Evolutionary conservation across 1,140 invertebrate genomes (phyloP), one percentile per base, ranked within the genome.

Genomic region (Drosophila bocki): DNA sequence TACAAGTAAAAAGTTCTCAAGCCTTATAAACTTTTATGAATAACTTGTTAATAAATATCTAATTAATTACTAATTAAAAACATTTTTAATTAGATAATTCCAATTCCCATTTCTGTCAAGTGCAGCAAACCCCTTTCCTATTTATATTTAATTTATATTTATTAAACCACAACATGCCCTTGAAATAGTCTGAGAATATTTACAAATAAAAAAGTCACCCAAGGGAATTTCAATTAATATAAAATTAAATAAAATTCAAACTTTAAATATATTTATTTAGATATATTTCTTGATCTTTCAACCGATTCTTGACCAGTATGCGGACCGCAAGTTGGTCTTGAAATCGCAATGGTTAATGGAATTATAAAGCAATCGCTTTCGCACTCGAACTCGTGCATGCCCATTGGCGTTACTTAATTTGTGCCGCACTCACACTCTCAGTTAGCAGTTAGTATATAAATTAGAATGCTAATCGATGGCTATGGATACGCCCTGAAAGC

Each of bases 391-490:
- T 85, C 84, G 80, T 88, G 78, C 60, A 84, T 90, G 85, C 74
- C 81, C 81, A 79, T 60, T 90, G 84, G 84, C 85, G 65, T 77
- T 78, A 64, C 63, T 72, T 76, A 84, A 85, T 80, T 87, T 79
- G 83, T 77, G 67, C 67, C 72, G 39, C 64, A 67, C 60, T 67
- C 75, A 42, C 75, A 81, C 60, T 67, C 65, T 48, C 50, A 29
- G 41, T 22, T 22, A 45, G 60, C 57, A 62, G 74, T 90, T 88
- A 85, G 85, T 88, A 90, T 88, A 90, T 84, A 82, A 88, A 88
- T 88, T 90, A 88, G 81, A 88, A 88, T 88, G 85, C 85, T 88
- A 88, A 88, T 88, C 85, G 85, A 90, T 90, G 65, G 80, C 57
- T 59, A 75, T 90, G 78, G 85, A 67, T 90, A 88, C 85, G 85